These are phyloP conservation scores for Mesochorus sp. DNA, from an alignment of 2,888 invertebrate genomes.

Conservation along the genomic window DNA sequence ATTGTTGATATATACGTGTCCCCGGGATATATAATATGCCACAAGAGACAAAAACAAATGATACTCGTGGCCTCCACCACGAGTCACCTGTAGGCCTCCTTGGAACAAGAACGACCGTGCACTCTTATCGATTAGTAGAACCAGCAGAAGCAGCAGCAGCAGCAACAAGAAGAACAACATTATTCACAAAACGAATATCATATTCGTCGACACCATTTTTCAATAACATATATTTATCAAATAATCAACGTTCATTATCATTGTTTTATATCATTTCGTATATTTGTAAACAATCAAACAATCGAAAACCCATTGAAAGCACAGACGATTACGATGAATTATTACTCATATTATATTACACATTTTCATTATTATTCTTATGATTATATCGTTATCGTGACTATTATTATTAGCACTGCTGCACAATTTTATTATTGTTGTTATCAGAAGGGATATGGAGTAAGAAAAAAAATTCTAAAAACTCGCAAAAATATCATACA, in stretches of 20 bases:
- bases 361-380: constrained; percentile 2
- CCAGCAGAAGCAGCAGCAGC: constrained; percentile 21
- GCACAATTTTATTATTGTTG: constrained; percentile 16
- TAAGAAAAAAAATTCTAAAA: background rate
- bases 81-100: constrained; percentile 59
- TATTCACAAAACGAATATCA: constrained; percentile 10
- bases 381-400: background rate
- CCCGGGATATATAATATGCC: background rate
- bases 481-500: background rate
- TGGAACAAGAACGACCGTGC: constrained; percentile 47
- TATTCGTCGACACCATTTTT: background rate
- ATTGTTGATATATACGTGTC: background rate
- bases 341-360: too few relatives aligned
- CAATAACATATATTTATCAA: background rate
- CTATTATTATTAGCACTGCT: constrained; percentile 22
- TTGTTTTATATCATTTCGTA: background rate
- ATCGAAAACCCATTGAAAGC: background rate
- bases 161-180: constrained; percentile 31
- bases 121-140: constrained; percentile 57
- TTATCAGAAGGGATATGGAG: background rate
- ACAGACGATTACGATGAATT: background rate
- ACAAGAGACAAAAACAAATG: constrained; percentile 41
- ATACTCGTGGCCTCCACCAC: constrained; percentile 41
- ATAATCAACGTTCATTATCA: background rate
- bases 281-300: background rate